phyloP scores from a whole-genome alignment of 1,140 invertebrate species.

The Bicyclus anynana region DNA sequence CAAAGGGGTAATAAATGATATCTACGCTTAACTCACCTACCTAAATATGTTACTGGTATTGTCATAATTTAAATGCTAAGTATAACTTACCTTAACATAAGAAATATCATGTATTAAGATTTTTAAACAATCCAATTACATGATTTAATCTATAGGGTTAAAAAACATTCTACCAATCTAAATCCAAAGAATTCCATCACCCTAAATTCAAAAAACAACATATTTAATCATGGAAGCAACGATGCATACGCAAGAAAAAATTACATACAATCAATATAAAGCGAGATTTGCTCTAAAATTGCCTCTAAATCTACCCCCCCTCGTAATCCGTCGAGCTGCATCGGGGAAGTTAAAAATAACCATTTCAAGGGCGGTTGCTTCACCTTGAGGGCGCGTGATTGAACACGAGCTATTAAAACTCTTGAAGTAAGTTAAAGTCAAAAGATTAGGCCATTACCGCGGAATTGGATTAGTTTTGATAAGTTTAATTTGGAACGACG shows the following conservation, averaged over 20 bases:
- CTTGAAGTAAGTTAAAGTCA: conserved; percentile 46
- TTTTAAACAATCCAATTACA: too few species aligned
- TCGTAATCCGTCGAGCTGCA: conserved; percentile 36
- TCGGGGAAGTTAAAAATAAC: conserved; percentile 60
- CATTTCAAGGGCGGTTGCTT: conserved; percentile 63
- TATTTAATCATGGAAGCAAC: conserved; percentile 40
- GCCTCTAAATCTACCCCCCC: conserved; percentile 55
- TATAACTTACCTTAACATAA: too few species aligned
- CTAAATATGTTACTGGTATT: too few species aligned
- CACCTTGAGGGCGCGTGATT: conserved; percentile 38
- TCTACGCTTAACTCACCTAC: too few species aligned
- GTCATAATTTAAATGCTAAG: too few species aligned
- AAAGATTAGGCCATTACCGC: conserved; percentile 52
- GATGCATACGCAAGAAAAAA: conserved; percentile 49
- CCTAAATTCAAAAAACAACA: conserved; percentile 5
- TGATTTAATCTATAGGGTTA: too few species aligned
- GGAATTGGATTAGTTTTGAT: conserved; percentile 7
- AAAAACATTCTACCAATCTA: too few species aligned
- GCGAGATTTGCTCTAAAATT: conserved; percentile 44
- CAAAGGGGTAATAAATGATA: too few species aligned
- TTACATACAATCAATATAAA: conserved; percentile 65
- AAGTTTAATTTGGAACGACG: too few species aligned
- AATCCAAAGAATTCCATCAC: too few species aligned
- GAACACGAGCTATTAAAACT: conserved; percentile 38
- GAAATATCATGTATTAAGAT: too few species aligned